Evolutionary conservation across 2,888 invertebrate genomes (phyloP).

Genomic region (Lithophane semibrunnea): DNA sequence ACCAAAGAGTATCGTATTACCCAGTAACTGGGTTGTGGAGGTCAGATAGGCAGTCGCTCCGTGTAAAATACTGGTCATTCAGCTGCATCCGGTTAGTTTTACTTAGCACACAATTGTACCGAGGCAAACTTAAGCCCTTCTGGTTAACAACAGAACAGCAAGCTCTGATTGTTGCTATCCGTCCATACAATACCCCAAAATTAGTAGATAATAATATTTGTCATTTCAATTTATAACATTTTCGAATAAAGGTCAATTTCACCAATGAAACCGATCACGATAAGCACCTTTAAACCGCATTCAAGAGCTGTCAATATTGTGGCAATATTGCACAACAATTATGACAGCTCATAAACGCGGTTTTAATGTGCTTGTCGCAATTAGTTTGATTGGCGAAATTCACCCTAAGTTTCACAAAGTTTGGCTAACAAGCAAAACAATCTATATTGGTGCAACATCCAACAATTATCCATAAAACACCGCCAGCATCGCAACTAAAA

Average conservation of each 20-base stretch:
- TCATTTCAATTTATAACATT: background rate
- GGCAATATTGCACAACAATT: too few species aligned
- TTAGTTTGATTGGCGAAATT: too few species aligned
- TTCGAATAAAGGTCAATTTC: too few species aligned
- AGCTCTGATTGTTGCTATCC: background rate
- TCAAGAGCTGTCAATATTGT: too few species aligned
- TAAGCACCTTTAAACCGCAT: too few species aligned
- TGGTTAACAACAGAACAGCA: background rate
- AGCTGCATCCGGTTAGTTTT: background rate
- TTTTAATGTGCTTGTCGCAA: too few species aligned
- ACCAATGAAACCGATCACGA: too few species aligned
- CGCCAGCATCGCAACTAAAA: conserved; percentile 6
- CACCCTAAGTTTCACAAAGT: background rate
- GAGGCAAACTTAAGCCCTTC: background rate
- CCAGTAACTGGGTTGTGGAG: too few species aligned
- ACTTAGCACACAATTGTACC: background rate
- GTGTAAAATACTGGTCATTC: too few species aligned
- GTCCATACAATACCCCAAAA: background rate
- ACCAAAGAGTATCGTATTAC: too few species aligned
- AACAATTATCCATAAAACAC: conserved; percentile 25
- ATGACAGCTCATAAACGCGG: too few species aligned
- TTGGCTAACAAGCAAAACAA: background rate
- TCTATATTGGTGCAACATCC: conserved; percentile 22
- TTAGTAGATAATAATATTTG: background rate
- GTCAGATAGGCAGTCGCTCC: too few species aligned